These are phyloP conservation scores for Catamblyrhynchus diadema DNA, from an alignment of 2,797 vertebrate genomes.

Conservation along the genomic window DNA sequence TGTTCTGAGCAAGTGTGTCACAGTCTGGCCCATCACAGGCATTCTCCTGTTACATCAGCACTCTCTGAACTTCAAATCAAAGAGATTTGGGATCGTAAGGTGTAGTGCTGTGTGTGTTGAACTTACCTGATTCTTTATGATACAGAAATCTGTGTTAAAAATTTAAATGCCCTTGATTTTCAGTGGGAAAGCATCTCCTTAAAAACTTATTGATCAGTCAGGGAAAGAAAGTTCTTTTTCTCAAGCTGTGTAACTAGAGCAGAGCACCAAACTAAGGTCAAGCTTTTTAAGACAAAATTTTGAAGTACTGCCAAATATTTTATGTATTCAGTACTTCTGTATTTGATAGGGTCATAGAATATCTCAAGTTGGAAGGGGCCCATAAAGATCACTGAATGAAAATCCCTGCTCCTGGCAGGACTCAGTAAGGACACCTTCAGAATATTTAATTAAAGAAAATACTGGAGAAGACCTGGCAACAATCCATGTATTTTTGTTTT, in stretches of 20 bases:
- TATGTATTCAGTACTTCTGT: background rate
- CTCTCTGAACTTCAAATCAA: background rate
- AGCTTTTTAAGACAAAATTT: background rate
- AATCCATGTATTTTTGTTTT: background rate
- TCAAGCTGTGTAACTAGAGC: background rate
- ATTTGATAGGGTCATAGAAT: background rate
- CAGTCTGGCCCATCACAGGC: background rate
- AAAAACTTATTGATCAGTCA: background rate
- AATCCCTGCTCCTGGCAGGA: background rate
- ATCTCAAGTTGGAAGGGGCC: background rate
- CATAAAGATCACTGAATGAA: background rate
- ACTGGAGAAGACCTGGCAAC: background rate
- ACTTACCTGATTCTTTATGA: background rate
- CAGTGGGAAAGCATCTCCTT: background rate
- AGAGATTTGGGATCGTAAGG: background rate
- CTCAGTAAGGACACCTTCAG: background rate
- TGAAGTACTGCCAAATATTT: background rate
- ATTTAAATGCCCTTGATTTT: background rate
- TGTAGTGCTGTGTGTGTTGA: background rate
- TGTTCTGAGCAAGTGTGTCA: background rate
- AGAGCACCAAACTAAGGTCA: background rate
- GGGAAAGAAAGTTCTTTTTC: background rate
- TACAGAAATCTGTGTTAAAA: background rate
- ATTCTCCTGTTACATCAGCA: accelerated
- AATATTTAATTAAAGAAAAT: background rate